Evolutionary conservation across 2,113 vertebrate genomes (phyloP).

Genomic region (Paracanthobrama guichenoti): DNA sequence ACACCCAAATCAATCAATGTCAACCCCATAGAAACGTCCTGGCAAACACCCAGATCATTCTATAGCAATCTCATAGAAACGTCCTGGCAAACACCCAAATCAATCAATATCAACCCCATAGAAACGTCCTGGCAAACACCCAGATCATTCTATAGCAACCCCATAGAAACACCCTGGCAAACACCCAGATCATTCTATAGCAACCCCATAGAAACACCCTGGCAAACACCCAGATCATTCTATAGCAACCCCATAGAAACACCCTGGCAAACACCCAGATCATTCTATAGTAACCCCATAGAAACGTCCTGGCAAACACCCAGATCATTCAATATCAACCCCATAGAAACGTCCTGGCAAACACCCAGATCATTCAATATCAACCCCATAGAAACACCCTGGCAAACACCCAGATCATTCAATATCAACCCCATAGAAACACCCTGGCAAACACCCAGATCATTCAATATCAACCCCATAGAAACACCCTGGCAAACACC

Average conservation of each 20-base stretch:
- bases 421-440: neutral
- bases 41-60: neutral
- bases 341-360: too few relatives aligned
- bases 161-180: neutral
- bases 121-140: neutral
- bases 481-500: neutral
- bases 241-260: too few relatives aligned
- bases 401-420: too few relatives aligned
- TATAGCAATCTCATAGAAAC: neutral
- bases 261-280: too few relatives aligned
- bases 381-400: too few relatives aligned
- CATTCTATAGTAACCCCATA: too few relatives aligned
- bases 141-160: too few relatives aligned
- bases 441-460: neutral
- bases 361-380: accelerated
- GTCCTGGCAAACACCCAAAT: neutral
- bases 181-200: neutral
- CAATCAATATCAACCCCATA: too few relatives aligned
- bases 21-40: neutral
- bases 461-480: neutral
- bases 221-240: too few relatives aligned
- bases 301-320: too few relatives aligned
- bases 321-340: too few relatives aligned
- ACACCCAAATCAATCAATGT: neutral
- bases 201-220: too few relatives aligned